Evolutionary conservation across 2,888 invertebrate species (phyloP).

Genomic region (Orchestes rusci): DNA sequence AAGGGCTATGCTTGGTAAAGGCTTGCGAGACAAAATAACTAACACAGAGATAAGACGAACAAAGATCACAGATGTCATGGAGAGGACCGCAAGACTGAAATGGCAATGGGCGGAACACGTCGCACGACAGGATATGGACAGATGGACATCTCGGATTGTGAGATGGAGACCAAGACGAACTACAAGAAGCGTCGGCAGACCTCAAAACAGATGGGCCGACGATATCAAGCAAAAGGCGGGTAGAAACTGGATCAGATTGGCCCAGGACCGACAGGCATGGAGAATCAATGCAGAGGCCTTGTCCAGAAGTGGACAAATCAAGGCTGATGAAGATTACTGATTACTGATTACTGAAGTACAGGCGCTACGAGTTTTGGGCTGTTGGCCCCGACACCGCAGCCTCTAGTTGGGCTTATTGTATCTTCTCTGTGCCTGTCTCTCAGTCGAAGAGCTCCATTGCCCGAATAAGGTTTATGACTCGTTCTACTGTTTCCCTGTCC

Average conservation of each 20-base stretch:
- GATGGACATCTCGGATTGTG: background rate
- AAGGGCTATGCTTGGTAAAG: no score
- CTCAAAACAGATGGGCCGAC: background rate
- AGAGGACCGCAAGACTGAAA: background rate
- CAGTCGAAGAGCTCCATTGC: no score
- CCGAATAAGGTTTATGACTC: no score
- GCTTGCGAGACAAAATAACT: background rate
- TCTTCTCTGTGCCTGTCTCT: no score
- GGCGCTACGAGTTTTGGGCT: no score
- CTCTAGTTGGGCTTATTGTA: no score
- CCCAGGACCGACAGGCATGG: background rate
- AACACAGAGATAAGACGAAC: background rate
- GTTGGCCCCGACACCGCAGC: no score
- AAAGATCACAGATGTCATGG: background rate
- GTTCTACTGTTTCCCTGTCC: no score
- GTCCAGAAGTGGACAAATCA: no score
- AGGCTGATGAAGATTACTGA: background rate
- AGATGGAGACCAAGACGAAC: background rate
- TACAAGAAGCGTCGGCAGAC: background rate
- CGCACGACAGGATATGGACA: background rate
- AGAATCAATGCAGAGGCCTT: no score
- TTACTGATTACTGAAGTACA: no score
- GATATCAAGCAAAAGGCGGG: background rate
- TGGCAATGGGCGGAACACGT: background rate
- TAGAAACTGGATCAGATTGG: background rate